A percentile compares a stretch with the other conserved stretches of the same genome.
Conservation (phyloP, 1,140 invertebrate species). For the Ceratina calcarata region DNA sequence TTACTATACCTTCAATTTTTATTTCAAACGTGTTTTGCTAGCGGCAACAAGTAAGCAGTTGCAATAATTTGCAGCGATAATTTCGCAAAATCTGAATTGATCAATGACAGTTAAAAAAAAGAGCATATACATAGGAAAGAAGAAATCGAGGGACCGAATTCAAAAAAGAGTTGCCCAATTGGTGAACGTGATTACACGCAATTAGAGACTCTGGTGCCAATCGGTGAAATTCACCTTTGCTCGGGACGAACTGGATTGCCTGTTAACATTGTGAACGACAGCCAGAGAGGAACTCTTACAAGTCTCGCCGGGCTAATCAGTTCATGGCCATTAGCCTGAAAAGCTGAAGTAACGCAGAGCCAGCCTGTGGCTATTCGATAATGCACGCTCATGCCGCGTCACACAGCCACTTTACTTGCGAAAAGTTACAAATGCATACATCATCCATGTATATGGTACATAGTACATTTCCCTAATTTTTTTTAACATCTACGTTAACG, state of each 20-base stretch:
- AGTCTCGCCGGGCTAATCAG: conserved; percentile 35
- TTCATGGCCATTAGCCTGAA: conserved; percentile 40
- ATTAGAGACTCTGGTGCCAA: conserved; percentile 11
- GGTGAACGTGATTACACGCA: conserved; percentile 24
- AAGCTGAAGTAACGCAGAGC: conserved; percentile 10
- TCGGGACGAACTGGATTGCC: not conserved
- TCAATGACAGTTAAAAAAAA: too few relatives aligned
- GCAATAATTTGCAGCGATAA: too few relatives aligned
- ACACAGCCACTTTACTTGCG: too few relatives aligned
- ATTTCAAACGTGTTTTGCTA: too few relatives aligned
- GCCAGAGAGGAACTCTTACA: conserved; percentile 20
- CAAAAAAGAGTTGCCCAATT: not conserved
- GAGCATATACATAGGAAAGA: too few relatives aligned
- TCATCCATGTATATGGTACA: too few relatives aligned
- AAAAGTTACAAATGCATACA: not conserved
- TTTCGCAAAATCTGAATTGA: too few relatives aligned
- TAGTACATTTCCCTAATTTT: too few relatives aligned
- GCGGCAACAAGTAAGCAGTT: too few relatives aligned
- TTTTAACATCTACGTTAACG: too few relatives aligned
- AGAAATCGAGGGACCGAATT: not conserved
- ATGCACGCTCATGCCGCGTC: not conserved
- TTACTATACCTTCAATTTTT: too few relatives aligned
- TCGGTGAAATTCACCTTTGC: conserved; percentile 45
- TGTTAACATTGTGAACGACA: conserved; percentile 18
- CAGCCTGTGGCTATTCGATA: conserved; percentile 23